These are phyloP conservation scores for Chondrilla cf. caribensis DNA, from an alignment of 37 sponge, comb jelly and placozoan genomes.

Conservation along the genomic window DNA sequence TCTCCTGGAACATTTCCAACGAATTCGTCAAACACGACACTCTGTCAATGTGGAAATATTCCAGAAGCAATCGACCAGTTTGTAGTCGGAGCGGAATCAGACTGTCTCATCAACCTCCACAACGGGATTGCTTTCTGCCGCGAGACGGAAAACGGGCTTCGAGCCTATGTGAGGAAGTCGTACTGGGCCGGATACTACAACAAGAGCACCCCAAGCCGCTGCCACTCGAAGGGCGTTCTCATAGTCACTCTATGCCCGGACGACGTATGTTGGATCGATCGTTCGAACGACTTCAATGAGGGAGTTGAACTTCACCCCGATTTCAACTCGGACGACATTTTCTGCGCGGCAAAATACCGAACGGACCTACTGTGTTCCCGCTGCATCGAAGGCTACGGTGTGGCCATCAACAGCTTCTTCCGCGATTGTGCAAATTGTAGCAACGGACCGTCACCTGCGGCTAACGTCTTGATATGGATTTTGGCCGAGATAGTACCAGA, in stretches of 20 bases:
- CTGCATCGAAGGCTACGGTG: conserved; percentile 1
- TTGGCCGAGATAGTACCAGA: neutral
- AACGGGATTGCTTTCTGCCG: neutral
- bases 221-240: too few relatives aligned
- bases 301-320: too few relatives aligned
- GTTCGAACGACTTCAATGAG: too few relatives aligned
- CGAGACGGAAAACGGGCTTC: neutral
- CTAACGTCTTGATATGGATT: neutral
- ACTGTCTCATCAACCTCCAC: too few relatives aligned
- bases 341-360: neutral
- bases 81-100: too few relatives aligned
- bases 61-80: too few relatives aligned
- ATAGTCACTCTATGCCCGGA: too few relatives aligned
- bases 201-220: too few relatives aligned
- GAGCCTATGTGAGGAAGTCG: neutral
- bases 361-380: neutral
- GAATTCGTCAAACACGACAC: too few relatives aligned
- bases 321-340: neutral
- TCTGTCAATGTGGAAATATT: too few relatives aligned
- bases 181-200: conserved; percentile 1
- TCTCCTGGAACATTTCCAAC: too few relatives aligned
- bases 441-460: neutral
- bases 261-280: too few relatives aligned
- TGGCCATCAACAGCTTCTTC: neutral
- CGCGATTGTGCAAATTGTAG: neutral